Evolutionary conservation across 2,113 vertebrate genomes (phyloP).

Genomic region (Cyprinodon variegatus): DNA sequence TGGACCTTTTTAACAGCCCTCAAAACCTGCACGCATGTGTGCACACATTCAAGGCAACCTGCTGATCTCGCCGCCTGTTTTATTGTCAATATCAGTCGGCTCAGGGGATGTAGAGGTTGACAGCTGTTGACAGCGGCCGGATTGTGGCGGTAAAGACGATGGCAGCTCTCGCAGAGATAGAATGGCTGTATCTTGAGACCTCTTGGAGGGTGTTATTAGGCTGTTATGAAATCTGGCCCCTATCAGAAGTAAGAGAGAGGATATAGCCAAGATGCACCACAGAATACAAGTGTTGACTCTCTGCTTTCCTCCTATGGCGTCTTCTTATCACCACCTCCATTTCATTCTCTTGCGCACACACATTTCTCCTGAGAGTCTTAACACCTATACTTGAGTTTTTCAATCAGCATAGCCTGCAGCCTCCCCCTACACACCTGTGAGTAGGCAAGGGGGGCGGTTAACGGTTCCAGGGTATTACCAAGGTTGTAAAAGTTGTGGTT

Average conservation of each 20-base stretch:
- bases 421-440: slow-evolving; percentile 35
- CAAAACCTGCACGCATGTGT: slow-evolving; percentile 42
- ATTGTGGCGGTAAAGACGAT: slow-evolving; percentile 69
- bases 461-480: not conserved
- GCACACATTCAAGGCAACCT: slow-evolving; percentile 37
- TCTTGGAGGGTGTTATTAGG: slow-evolving; percentile 71
- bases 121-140: slow-evolving; percentile 57
- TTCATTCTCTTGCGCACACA: slow-evolving; percentile 7
- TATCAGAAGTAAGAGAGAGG: slow-evolving; percentile 52
- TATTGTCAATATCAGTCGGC: slow-evolving; percentile 71
- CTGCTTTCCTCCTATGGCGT: slow-evolving; percentile 44
- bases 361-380: slow-evolving; percentile 15
- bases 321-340: slow-evolving; percentile 31
- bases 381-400: slow-evolving; percentile 46
- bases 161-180: slow-evolving; percentile 63
- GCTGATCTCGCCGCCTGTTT: slow-evolving; percentile 64
- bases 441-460: not conserved
- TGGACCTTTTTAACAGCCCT: slow-evolving; percentile 36
- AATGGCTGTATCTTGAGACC: slow-evolving; percentile 63
- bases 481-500: slow-evolving; percentile 1
- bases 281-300: slow-evolving; percentile 43
- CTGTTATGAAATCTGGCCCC: slow-evolving; percentile 68
- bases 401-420: slow-evolving; percentile 56
- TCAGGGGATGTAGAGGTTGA: slow-evolving; percentile 59
- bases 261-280: slow-evolving; percentile 45